Evolutionary conservation across 1,140 invertebrate genomes (phyloP).

Genomic region (Pogonus chalceus): DNA sequence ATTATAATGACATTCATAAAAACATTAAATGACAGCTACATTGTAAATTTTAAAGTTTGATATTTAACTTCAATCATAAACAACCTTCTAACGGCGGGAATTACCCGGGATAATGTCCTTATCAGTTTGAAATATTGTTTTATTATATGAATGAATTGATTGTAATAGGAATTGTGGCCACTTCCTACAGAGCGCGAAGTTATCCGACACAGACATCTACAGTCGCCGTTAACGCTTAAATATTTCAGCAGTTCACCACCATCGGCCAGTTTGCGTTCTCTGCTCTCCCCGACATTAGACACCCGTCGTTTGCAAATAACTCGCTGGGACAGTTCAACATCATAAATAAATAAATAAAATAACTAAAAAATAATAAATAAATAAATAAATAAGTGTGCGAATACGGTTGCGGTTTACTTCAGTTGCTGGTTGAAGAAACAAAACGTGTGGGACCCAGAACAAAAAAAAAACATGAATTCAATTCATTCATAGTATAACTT

Average conservation of each 20-base stretch:
- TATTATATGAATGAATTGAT: no score
- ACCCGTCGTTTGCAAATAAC: conserved; percentile 21
- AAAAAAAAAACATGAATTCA: not conserved
- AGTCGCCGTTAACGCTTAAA: conserved; percentile 49
- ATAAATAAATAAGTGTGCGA: not conserved
- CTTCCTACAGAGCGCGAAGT: conserved; percentile 55
- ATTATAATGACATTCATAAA: no score
- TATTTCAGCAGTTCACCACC: conserved; percentile 34
- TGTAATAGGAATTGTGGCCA: conserved; percentile 46
- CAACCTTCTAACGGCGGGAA: no score
- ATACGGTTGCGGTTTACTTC: no score
- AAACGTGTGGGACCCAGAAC: conserved; percentile 2
- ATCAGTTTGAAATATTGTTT: no score
- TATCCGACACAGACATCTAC: conserved; percentile 54
- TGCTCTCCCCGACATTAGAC: conserved; percentile 45
- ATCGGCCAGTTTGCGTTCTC: conserved; percentile 44
- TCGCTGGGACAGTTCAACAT: conserved; percentile 20
- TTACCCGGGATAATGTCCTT: no score
- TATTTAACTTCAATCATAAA: no score
- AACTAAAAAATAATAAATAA: not conserved
- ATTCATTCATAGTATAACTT: not conserved
- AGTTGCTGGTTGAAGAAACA: not conserved
- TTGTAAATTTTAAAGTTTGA: no score
- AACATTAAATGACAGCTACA: no score
- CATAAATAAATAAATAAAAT: not conserved